phyloP scores from a whole-genome alignment of 2,113 vertebrate genomes.

The Erythrocercus mccallii region DNA sequence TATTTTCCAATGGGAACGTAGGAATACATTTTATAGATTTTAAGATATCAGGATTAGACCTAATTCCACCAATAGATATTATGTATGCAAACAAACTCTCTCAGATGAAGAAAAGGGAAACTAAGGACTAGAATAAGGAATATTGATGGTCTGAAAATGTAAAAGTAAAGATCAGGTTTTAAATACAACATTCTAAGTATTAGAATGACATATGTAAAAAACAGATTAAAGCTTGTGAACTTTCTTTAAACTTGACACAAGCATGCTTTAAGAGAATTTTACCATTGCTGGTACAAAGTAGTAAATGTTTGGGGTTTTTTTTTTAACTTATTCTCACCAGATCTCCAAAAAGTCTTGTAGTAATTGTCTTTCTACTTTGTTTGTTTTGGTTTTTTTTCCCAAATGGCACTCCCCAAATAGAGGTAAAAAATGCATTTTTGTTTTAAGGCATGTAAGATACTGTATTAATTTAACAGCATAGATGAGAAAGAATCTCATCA shows the following conservation, averaged over 20 bases:
- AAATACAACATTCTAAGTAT: not conserved
- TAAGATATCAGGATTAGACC: not conserved
- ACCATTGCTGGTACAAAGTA: slow-evolving; percentile 20
- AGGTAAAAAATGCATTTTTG: not conserved
- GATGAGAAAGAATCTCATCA: not conserved
- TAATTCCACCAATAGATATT: not conserved
- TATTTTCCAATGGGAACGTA: not conserved
- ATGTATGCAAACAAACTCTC: not conserved
- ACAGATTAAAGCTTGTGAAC: slow-evolving; percentile 23
- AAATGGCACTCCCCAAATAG: not conserved
- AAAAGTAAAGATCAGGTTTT: slow-evolving; percentile 30
- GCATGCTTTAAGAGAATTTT: slow-evolving; percentile 46
- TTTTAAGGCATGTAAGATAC: not conserved
- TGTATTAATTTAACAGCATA: not conserved
- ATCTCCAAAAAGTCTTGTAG: not conserved
- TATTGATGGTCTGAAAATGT: not conserved
- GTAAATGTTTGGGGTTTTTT: not conserved
- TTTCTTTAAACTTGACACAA: slow-evolving; percentile 51
- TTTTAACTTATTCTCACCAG: slow-evolving; percentile 32
- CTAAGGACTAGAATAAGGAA: not conserved
- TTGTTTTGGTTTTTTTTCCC: not conserved
- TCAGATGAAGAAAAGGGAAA: not conserved
- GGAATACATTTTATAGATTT: not conserved
- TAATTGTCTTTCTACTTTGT: not conserved
- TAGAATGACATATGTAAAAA: slow-evolving; percentile 14